These are phyloP conservation scores for Lordiphosa clarofinis DNA, from an alignment of 1,140 invertebrate genomes.

Conservation along the genomic window DNA sequence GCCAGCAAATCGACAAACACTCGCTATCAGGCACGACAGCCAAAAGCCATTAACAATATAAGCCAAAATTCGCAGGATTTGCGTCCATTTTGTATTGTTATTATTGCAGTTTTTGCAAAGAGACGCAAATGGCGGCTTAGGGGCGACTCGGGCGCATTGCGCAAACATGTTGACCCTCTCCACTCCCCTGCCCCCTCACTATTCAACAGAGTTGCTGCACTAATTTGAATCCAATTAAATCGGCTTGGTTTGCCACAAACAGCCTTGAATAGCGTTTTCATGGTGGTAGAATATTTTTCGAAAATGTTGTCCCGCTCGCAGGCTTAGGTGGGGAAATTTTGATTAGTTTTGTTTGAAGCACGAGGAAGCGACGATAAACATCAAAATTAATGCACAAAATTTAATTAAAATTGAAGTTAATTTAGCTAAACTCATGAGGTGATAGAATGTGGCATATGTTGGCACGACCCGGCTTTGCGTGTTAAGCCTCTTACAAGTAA, in stretches of 20 bases:
- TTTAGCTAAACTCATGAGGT: conserved; percentile 48
- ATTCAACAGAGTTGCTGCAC: conserved; percentile 18
- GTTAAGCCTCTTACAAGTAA: conserved; percentile 54
- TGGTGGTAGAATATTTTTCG: conserved; percentile 28
- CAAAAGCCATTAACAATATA: conserved; percentile 13
- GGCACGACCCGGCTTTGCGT: conserved; percentile 12
- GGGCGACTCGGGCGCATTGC: conserved; percentile 2
- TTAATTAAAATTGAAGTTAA: conserved; percentile 70
- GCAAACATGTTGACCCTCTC: background rate
- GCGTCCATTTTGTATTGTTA: conserved; percentile 41
- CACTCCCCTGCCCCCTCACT: background rate
- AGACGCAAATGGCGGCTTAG: too few relatives aligned
- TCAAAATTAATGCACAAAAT: conserved; percentile 54
- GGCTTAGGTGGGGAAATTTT: conserved; percentile 1
- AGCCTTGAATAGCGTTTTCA: conserved; percentile 18
- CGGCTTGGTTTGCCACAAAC: conserved; percentile 37
- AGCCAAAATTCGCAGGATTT: conserved; percentile 7
- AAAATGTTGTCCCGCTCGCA: background rate
- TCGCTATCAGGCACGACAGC: conserved; percentile 12
- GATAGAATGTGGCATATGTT: conserved; percentile 10
- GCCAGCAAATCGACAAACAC: conserved; percentile 27
- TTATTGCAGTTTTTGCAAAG: conserved; percentile 13
- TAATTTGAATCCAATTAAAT: conserved; percentile 61
- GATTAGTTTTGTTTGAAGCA: conserved; percentile 10
- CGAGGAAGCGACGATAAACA: conserved; percentile 20